Evolutionary conservation across 2,888 invertebrate genomes (phyloP).

Genomic region (Stenolophus ochropezus): DNA sequence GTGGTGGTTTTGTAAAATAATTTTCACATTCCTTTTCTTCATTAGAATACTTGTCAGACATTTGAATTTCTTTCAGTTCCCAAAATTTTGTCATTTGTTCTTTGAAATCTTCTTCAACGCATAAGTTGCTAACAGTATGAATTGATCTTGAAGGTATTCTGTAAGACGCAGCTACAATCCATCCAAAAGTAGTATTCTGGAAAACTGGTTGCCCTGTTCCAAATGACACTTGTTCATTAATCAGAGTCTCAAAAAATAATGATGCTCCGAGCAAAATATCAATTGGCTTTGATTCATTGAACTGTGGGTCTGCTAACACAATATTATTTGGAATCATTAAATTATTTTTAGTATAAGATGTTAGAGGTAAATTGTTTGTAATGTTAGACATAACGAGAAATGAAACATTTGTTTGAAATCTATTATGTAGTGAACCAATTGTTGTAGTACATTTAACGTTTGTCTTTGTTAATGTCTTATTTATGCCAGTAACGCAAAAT

Average conservation of each 20-base stretch:
- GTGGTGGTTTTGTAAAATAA: too few species aligned
- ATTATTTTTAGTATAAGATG: background rate
- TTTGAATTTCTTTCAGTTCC: background rate
- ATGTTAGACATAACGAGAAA: background rate
- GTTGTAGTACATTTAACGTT: too few species aligned
- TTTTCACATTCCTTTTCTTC: too few species aligned
- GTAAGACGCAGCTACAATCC: background rate
- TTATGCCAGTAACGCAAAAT: too few species aligned
- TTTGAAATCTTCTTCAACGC: background rate
- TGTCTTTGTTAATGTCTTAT: too few species aligned
- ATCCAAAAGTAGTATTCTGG: constrained; percentile 7
- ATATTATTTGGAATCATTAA: background rate
- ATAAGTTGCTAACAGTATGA: background rate
- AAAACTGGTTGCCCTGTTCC: background rate
- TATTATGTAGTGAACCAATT: too few species aligned
- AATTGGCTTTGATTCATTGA: background rate
- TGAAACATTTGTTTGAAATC: background rate
- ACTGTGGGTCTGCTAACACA: background rate
- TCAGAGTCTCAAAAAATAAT: background rate
- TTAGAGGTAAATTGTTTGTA: background rate
- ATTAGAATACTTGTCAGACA: too few species aligned
- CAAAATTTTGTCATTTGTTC: too few species aligned
- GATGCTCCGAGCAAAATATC: background rate
- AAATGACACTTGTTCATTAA: background rate
- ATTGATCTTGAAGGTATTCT: background rate